These are phyloP conservation scores for Monochamus alternatus DNA, from an alignment of 2,888 invertebrate genomes.

Conservation along the genomic window DNA sequence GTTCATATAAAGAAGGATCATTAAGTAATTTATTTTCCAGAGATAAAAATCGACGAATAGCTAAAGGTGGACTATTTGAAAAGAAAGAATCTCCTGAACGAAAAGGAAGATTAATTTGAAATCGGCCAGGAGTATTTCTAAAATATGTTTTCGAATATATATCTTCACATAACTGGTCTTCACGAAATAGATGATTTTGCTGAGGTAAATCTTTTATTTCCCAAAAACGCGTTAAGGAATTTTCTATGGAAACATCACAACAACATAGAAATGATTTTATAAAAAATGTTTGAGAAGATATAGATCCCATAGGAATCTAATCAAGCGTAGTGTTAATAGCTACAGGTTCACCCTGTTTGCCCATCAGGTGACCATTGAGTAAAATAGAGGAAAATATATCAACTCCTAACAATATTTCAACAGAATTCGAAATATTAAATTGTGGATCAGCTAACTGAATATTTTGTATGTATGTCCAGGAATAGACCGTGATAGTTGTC, in stretches of 20 bases:
- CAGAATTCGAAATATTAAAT: slow-evolving; percentile 12
- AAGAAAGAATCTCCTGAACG: neutral
- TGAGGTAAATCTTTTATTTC: too few relatives aligned
- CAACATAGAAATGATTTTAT: too few relatives aligned
- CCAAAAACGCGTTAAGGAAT: too few relatives aligned
- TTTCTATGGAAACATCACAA: too few relatives aligned
- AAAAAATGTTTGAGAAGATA: too few relatives aligned
- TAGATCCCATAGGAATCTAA: slow-evolving; percentile 18
- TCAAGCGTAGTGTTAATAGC: slow-evolving; percentile 29
- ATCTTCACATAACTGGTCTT: slow-evolving; percentile 38
- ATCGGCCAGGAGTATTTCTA: slow-evolving; percentile 33
- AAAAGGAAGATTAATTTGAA: neutral
- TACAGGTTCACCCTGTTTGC: neutral
- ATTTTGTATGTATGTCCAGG: slow-evolving; percentile 11
- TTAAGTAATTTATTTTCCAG: slow-evolving; percentile 34
- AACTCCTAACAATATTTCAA: slow-evolving; percentile 25
- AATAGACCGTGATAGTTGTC: slow-evolving; percentile 16
- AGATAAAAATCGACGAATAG: slow-evolving; percentile 28
- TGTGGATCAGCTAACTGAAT: slow-evolving; percentile 30
- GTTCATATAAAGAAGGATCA: slow-evolving; percentile 20
- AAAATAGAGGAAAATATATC: slow-evolving; percentile 21
- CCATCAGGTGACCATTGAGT: slow-evolving; percentile 6
- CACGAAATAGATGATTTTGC: slow-evolving; percentile 16
- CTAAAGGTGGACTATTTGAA: slow-evolving; percentile 27
- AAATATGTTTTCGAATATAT: slow-evolving; percentile 21